phyloP scores from a whole-genome alignment of 1,140 invertebrate species.

The Diprion similis region DNA sequence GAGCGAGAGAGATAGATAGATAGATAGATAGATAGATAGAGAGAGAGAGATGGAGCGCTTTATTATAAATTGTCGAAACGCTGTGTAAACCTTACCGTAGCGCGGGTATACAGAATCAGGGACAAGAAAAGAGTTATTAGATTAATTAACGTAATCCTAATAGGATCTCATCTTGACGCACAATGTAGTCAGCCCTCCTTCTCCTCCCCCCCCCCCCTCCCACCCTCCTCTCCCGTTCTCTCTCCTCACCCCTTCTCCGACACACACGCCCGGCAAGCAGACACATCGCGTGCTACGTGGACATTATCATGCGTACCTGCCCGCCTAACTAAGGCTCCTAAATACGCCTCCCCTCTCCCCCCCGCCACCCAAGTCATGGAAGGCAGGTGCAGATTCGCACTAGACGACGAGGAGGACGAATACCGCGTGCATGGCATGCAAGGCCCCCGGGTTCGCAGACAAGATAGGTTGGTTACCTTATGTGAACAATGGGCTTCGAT shows the following conservation, averaged over 20 bases:
- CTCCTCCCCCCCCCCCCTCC: no score
- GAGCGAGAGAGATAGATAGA: no score
- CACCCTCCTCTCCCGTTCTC: background rate
- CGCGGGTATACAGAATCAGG: background rate
- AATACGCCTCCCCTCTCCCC: background rate
- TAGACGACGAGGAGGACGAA: conserved; percentile 21
- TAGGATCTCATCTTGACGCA: conserved; percentile 55
- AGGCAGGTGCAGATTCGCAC: conserved; percentile 21
- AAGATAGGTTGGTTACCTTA: conserved; percentile 45
- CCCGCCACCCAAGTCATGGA: background rate
- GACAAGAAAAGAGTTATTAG: conserved; percentile 42
- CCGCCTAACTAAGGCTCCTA: background rate
- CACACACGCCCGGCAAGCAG: conserved; percentile 1
- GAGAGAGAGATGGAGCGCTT: background rate
- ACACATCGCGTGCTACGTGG: conserved; percentile 33
- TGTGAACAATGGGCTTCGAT: conserved; percentile 56
- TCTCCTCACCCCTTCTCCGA: background rate
- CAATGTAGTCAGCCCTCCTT: conserved; percentile 44
- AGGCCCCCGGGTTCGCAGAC: conserved; percentile 36
- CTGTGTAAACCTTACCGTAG: background rate
- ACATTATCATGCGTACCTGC: background rate
- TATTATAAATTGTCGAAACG: background rate
- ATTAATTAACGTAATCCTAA: conserved; percentile 59
- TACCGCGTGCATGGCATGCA: background rate
- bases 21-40: no score